Base-by-base conservation (phyloP, 92 coral and sea anemone species). In the Zoanthus sansibaricus region DNA sequence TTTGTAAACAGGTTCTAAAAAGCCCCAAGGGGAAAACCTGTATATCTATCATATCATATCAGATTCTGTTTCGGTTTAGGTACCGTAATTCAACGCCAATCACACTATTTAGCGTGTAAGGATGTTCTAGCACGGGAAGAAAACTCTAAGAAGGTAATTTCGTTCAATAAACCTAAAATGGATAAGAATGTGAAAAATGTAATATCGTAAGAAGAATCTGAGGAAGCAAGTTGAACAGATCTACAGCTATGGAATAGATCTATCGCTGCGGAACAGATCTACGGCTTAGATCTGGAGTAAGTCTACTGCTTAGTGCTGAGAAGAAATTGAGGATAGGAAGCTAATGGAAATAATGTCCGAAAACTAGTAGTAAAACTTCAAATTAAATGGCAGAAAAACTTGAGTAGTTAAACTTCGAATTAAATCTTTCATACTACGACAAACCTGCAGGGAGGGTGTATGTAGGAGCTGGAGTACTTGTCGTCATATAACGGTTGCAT, bases 401-500 rank as follows among this genome's bases (percentile, higher is more conserved):
- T 14, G 17, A 59, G 3, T 59, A 59, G 66, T 14, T 15, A 15
- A 14, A 17, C 11, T 58, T 15, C 15, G 10, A 8, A 6, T 37
- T 37, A 37, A 2, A 37, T 37, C 3, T 37, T 2, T 37, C 4
- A 37, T 37, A 37, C 42, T 37, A 37, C 42, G 20, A 79, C 84
- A 12, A 37, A 79, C 85, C 74, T 80, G 75, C n/a, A 14, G 61
- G 58, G 0, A n/a, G 51, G 20, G 75, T 62, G n/a, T 62, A 11
- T 7, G 46, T 30, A 6, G 61, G 62, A 64, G 51, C n/a, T 4
- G 37, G 62, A 1, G 37, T 37, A 37, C 42, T 37, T 37, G 42
- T 56, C 17, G 18, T 9, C 15, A 62, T 62, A 7, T 42, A 21
- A 4, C 75, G 74, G 85, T 80, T 80, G 61, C 85, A 80, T 20